Conservation (phyloP, 2,888 invertebrate genomes). For the Tubulanus polymorphus region DNA sequence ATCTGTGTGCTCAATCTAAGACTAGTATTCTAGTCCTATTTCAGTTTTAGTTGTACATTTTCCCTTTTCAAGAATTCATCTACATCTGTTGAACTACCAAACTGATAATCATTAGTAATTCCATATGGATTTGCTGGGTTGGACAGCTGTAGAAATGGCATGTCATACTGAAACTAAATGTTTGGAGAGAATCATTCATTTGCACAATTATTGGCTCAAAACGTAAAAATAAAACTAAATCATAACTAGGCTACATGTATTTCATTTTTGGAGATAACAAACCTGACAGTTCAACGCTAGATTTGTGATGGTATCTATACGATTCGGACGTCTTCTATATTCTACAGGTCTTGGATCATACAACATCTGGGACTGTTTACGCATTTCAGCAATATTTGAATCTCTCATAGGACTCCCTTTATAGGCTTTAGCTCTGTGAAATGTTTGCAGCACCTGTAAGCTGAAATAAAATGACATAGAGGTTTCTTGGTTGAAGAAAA, state of each 20-base stretch:
- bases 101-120: neutral
- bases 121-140: neutral
- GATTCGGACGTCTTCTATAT: neutral
- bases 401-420: neutral
- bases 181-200: too few relatives aligned
- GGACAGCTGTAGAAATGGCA: neutral
- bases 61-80: neutral
- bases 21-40: too few relatives aligned
- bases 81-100: neutral
- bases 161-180: too few relatives aligned
- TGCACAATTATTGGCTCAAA: too few relatives aligned
- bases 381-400: neutral
- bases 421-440: constrained; percentile 14
- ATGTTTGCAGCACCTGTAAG: constrained; percentile 10
- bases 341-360: neutral
- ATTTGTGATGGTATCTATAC: neutral
- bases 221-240: too few relatives aligned
- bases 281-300: neutral
- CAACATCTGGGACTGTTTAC: neutral
- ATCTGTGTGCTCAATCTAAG: too few relatives aligned
- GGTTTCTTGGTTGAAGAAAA: too few relatives aligned
- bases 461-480: constrained; percentile 2
- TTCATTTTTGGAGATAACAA: too few relatives aligned
- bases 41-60: neutral
- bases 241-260: too few relatives aligned